Evolutionary conservation across 2,113 vertebrate species (phyloP).

Genomic region (Cariama cristata): DNA sequence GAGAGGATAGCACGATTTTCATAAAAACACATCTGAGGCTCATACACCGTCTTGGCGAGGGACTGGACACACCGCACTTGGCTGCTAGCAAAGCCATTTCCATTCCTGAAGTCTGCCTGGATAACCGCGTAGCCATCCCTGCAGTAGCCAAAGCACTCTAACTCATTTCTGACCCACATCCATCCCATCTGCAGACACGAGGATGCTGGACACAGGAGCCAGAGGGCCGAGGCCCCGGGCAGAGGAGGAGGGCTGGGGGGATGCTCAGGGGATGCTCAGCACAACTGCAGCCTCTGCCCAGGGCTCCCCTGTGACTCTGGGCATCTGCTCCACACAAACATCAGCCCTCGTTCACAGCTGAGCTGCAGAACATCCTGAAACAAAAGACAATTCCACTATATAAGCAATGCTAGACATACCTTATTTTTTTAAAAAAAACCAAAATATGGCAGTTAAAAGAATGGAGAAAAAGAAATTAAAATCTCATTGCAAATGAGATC

Average conservation of each 20-base stretch:
- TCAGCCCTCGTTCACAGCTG: neutral
- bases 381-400: neutral
- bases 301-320: neutral
- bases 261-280: neutral
- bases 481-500: neutral
- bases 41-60: neutral
- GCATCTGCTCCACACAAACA: neutral
- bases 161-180: fast-evolving
- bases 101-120: neutral
- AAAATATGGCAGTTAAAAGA: neutral
- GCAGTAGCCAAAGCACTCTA: fast-evolving
- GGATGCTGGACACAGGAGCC: neutral
- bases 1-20: neutral
- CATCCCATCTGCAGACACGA: neutral
- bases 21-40: neutral
- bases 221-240: neutral
- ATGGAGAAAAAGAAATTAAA: neutral
- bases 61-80: neutral
- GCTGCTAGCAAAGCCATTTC: neutral
- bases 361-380: neutral
- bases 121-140: fast-evolving
- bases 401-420: neutral
- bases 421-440: neutral
- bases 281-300: neutral
- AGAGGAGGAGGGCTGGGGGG: neutral